These are phyloP conservation scores for Carcharodon carcharias DNA, from an alignment of 2,797 vertebrate species.

Conservation along the genomic window DNA sequence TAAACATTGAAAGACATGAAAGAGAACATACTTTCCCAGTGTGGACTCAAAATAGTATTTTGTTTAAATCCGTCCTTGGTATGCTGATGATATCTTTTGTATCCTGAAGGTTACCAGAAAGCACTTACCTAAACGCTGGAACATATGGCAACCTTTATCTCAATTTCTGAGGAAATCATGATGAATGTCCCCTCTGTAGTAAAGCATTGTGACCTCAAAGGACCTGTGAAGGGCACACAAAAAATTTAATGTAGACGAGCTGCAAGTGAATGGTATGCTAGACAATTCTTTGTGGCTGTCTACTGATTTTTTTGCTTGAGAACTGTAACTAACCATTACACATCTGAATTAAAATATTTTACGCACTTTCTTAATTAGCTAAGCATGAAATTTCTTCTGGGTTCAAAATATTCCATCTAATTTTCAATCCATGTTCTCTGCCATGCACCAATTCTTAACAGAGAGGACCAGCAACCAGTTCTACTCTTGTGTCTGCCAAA, in stretches of 20 bases:
- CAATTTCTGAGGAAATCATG: neutral
- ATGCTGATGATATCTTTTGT: slow-evolving; percentile 14
- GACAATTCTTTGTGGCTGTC: neutral
- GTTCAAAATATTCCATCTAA: neutral
- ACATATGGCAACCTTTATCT: neutral
- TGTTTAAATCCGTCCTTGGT: neutral
- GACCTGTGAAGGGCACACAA: neutral
- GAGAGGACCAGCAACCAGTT: neutral
- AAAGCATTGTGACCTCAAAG: neutral
- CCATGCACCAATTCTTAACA: neutral
- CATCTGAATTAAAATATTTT: neutral
- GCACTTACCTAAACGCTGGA: neutral
- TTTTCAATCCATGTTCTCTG: neutral
- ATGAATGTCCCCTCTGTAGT: neutral
- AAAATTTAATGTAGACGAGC: neutral
- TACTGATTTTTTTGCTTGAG: neutral
- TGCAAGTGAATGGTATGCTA: neutral
- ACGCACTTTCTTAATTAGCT: neutral
- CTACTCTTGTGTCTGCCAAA: neutral
- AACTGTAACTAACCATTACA: neutral
- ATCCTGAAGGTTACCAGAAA: neutral
- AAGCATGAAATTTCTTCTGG: neutral
- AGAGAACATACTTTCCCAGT: neutral
- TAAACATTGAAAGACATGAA: neutral
- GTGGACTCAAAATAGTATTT: neutral